Evolutionary conservation across 2,113 vertebrate genomes (phyloP).

Genomic region (Parus major): DNA sequence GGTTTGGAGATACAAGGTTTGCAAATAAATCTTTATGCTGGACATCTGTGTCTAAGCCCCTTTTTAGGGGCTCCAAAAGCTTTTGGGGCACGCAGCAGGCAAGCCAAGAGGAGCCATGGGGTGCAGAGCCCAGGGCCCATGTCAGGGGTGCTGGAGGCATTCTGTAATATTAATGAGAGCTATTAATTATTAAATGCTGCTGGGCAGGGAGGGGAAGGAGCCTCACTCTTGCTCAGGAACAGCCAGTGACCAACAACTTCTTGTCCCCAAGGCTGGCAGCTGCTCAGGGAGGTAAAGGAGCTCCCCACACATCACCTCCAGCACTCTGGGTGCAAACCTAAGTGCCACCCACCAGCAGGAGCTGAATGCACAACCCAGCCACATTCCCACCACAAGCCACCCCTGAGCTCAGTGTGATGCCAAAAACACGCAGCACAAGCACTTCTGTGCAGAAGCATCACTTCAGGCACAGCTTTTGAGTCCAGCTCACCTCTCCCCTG

Average conservation of each 20-base stretch:
- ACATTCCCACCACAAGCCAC: background rate
- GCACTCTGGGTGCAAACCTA: background rate
- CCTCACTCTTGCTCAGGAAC: background rate
- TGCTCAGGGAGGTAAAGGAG: rapidly evolving
- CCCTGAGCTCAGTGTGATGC: rapidly evolving
- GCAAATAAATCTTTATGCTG: rapidly evolving
- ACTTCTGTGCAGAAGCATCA: background rate
- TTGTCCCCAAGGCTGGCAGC: background rate
- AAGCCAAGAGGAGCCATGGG: background rate
- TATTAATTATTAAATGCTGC: background rate
- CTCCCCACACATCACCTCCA: background rate
- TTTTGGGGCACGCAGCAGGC: background rate
- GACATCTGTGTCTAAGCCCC: rapidly evolving
- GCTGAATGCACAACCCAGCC: background rate
- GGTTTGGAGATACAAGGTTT: background rate
- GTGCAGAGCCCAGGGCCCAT: background rate
- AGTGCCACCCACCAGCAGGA: background rate
- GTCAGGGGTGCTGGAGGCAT: background rate
- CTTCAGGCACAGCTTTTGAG: background rate
- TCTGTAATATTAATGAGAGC: background rate
- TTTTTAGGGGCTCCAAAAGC: background rate
- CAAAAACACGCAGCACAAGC: background rate
- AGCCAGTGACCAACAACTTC: background rate
- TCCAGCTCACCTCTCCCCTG: background rate
- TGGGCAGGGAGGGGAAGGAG: background rate